Conservation (phyloP, 2,113 vertebrate genomes). For the Myotis yumanensis region DNA sequence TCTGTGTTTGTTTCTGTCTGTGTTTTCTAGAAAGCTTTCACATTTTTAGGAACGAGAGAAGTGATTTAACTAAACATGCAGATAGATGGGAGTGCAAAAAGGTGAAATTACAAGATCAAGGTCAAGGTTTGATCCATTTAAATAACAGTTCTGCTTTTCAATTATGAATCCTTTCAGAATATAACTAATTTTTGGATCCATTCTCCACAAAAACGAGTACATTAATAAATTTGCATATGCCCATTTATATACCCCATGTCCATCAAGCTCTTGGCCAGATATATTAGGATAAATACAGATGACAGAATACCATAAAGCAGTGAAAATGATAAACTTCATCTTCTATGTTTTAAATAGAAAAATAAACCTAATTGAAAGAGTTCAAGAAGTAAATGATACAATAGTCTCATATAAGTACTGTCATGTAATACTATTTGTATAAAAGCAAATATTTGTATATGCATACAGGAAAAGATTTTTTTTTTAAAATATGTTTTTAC, state of each 20-base stretch:
- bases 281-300: conserved; percentile 29
- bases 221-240: not conserved
- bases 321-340: not conserved
- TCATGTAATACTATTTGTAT: not conserved
- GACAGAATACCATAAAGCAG: not conserved
- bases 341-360: conserved; percentile 21
- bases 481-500: too few relatives aligned
- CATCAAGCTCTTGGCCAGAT: not conserved
- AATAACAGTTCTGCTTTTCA: not conserved
- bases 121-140: not conserved
- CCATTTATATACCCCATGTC: not conserved
- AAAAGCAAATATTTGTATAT: conserved; percentile 23
- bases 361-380: not conserved
- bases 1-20: not conserved
- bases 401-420: not conserved
- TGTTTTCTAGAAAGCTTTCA: conserved; percentile 37
- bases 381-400: conserved; percentile 26
- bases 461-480: not conserved
- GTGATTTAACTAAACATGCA: not conserved
- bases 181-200: not conserved
- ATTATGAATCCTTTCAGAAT: conserved; percentile 26
- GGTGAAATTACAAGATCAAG: not conserved
- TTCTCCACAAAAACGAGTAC: not conserved
- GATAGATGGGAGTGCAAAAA: not conserved
- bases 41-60: not conserved